These are phyloP conservation scores for Orgyia antiqua DNA, from an alignment of 2,888 invertebrate species.

Conservation along the genomic window DNA sequence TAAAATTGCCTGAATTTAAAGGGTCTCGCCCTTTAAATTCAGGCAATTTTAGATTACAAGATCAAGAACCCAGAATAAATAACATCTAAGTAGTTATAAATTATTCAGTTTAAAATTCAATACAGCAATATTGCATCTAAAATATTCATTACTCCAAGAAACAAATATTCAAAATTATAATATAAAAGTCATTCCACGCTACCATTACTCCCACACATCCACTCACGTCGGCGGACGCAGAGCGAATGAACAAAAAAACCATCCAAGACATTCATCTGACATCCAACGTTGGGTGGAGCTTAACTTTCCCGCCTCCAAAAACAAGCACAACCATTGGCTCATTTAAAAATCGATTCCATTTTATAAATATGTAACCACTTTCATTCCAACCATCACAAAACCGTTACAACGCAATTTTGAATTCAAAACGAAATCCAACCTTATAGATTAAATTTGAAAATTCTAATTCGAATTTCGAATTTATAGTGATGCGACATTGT, in stretches of 20 bases:
- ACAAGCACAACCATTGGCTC: conserved; percentile 64
- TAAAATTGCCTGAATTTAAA: too few relatives aligned
- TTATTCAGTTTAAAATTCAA: too few relatives aligned
- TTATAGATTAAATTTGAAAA: conserved; percentile 15
- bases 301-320: conserved; percentile 57
- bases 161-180: too few relatives aligned
- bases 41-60: too few relatives aligned
- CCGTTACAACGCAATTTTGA: conserved; percentile 18
- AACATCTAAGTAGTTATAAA: too few relatives aligned
- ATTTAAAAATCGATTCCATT: conserved; percentile 78
- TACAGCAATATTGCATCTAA: too few relatives aligned
- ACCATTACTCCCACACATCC: too few relatives aligned
- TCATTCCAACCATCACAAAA: conserved; percentile 38
- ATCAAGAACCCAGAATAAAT: too few relatives aligned
- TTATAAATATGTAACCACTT: conserved; percentile 78
- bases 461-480: conserved; percentile 29
- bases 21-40: too few relatives aligned
- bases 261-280: conserved; percentile 63
- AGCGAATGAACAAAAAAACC: conserved; percentile 67
- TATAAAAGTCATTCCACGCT: too few relatives aligned
- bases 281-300: conserved; percentile 59
- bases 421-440: conserved; percentile 15
- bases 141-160: too few relatives aligned
- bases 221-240: conserved; percentile 47
- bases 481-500: conserved; percentile 39